These are phyloP conservation scores for Rhynchotus rufescens DNA, from an alignment of 2,797 vertebrate genomes.

Conservation along the genomic window DNA sequence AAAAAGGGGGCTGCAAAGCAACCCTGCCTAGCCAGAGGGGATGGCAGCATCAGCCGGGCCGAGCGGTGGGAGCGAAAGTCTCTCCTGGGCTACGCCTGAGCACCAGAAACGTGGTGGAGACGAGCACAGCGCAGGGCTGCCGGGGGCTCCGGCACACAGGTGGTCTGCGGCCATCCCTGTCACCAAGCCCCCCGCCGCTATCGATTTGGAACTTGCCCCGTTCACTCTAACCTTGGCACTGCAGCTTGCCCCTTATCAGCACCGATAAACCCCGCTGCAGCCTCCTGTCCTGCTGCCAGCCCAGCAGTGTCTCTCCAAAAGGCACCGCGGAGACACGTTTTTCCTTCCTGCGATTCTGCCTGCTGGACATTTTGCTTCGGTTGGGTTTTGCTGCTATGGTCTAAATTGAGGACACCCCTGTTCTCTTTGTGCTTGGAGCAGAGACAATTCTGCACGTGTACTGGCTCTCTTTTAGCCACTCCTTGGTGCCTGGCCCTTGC, in stretches of 20 bases:
- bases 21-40: background rate
- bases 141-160: background rate
- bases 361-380: background rate
- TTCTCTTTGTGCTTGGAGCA: background rate
- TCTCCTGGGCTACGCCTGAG: background rate
- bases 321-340: background rate
- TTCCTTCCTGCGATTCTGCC: background rate
- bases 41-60: background rate
- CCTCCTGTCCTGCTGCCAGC: background rate
- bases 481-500: background rate
- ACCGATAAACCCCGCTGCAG: background rate
- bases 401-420: background rate
- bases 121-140: accelerated
- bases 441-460: background rate
- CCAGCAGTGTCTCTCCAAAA: background rate
- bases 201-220: conserved; percentile 22
- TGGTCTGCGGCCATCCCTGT: background rate
- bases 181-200: background rate
- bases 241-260: background rate
- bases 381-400: background rate
- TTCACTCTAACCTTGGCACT: conserved; percentile 17
- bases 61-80: background rate
- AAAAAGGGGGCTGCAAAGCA: background rate
- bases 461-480: background rate
- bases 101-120: background rate